Evolutionary conservation across 2,113 vertebrate genomes (phyloP).

Genomic region (Microtus ochrogaster): DNA sequence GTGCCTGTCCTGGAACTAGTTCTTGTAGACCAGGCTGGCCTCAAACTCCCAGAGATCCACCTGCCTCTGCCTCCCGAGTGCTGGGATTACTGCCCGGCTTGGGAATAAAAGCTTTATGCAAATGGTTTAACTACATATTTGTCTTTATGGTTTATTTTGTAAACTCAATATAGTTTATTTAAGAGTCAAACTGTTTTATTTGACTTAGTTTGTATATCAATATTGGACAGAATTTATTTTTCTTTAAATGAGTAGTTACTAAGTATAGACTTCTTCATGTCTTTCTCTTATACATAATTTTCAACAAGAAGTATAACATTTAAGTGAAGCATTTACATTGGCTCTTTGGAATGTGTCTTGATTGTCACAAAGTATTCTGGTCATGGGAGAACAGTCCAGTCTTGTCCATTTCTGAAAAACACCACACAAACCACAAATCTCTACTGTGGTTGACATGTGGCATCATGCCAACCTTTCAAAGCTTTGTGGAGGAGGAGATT

Average conservation of each 20-base stretch:
- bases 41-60: too few relatives aligned
- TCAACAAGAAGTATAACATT: constrained; percentile 32
- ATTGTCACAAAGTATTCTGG: not conserved
- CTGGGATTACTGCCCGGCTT: too few relatives aligned
- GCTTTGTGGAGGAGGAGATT: not conserved
- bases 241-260: constrained; percentile 9
- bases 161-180: not conserved
- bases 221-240: constrained; percentile 41
- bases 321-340: constrained; percentile 38
- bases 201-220: constrained; percentile 1
- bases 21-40: too few relatives aligned
- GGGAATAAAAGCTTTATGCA: not conserved
- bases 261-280: not conserved
- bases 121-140: not conserved
- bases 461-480: not conserved
- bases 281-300: constrained; percentile 7
- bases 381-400: not conserved
- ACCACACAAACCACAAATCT: not conserved
- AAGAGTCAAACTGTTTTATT: not conserved
- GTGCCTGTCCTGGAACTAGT: too few relatives aligned
- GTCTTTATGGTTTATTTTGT: not conserved
- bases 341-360: not conserved
- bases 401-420: not conserved
- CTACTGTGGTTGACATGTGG: not conserved
- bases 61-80: too few relatives aligned